Evolutionary conservation across 2,797 vertebrate genomes (phyloP), one percentile per base, ranked within the genome.

Genomic region (Hylomyscus alleni): DNA sequence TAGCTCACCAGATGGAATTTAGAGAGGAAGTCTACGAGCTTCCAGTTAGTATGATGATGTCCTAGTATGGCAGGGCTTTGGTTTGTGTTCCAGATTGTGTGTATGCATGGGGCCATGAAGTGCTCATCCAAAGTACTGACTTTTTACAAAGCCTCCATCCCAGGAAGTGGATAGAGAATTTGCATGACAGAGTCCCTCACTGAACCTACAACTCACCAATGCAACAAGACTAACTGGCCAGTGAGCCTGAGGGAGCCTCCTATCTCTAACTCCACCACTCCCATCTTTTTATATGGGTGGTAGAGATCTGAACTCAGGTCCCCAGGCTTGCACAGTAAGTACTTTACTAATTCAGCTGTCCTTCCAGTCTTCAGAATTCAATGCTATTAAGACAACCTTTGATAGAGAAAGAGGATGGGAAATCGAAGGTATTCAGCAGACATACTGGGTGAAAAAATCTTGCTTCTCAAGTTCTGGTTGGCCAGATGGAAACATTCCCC

Each of bases 101-200:
- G 2, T 3, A 0, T 22, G 12, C 34, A 3, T 54, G 67, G 47
- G 72, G 20, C 5, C 4, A 5, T 0, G 1, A 52, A 22, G 11
- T 24, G 29, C n/a, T 65, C 52, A 24, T 26, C 6, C 34, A 34
- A 31, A 24, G 29, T 24, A 13, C 19, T 50, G n/a, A 1, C 14
- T 54, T 62, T 20, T 81, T 52, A 72, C 15, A 40, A 17, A 2
- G 65, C 11, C 40, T n/a, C 0, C 11, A 47, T 85, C 9, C 65
- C 40, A 75, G 60, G 62, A 92, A 65, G n/a, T 3, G 40, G 80
- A 58, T 8, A 40, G 17, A 29, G 73, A 19, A 81, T 87, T 75
- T 17, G 9, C 37, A 67, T 15, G 15, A 58, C 50, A 85, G 19
- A 5, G 19, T 50, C 31, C 50, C 44, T 67, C 29, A 24, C 2